phyloP scores from a whole-genome alignment of 2,797 vertebrate genomes.

The Alcedo quadribrachys region DNA sequence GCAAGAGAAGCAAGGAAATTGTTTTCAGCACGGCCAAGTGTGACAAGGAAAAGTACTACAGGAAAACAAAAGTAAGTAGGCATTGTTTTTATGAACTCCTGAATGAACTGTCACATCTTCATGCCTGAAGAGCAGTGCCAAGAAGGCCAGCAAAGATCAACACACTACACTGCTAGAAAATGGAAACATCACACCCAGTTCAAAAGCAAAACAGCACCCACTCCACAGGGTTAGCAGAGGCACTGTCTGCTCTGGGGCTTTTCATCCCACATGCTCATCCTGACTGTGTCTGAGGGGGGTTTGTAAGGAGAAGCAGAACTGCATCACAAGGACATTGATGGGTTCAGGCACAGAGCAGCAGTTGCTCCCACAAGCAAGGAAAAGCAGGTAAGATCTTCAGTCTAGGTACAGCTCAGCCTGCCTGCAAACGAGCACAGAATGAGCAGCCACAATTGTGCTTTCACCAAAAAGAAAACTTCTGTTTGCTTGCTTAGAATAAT shows the following conservation, averaged over 20 bases:
- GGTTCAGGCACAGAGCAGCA: neutral
- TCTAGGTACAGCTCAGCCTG: neutral
- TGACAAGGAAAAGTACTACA: neutral
- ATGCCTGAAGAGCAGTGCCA: neutral
- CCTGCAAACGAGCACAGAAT: neutral
- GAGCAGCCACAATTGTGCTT: neutral
- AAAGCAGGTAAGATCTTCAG: neutral
- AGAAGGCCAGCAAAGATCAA: neutral
- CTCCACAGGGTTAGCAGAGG: neutral
- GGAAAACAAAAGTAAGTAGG: neutral
- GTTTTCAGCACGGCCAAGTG: conserved; percentile 12
- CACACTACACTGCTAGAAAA: neutral
- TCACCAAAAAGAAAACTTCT: neutral
- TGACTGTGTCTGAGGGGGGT: neutral
- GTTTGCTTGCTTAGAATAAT: neutral
- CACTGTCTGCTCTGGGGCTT: neutral
- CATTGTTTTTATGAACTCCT: neutral
- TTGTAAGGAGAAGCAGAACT: neutral
- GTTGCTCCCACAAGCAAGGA: neutral
- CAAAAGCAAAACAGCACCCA: neutral
- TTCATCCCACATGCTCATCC: neutral
- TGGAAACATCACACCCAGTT: neutral
- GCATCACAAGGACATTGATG: neutral
- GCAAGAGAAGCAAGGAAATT: conserved; percentile 24
- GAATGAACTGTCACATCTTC: neutral